Conservation (phyloP, 2,113 vertebrate species). For the Isurus oxyrinchus region DNA sequence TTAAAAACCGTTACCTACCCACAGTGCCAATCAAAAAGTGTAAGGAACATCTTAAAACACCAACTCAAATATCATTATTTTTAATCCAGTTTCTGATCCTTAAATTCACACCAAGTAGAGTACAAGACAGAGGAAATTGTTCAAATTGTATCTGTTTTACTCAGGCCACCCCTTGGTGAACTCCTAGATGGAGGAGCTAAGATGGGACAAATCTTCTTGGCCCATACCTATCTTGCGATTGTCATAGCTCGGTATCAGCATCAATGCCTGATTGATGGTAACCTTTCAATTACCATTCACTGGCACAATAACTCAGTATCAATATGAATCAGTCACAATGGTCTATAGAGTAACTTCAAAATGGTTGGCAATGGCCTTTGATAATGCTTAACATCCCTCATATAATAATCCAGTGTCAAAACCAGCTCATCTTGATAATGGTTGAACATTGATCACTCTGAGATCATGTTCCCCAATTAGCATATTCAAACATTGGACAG, state of each 20-base stretch:
- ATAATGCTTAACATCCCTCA: neutral
- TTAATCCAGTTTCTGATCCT: neutral
- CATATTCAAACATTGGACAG: neutral
- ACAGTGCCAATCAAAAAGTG: neutral
- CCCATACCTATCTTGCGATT: neutral
- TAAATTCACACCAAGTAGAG: neutral
- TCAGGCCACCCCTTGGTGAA: neutral
- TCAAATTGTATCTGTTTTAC: neutral
- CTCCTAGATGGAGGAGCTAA: neutral
- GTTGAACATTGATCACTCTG: neutral
- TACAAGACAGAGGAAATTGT: neutral
- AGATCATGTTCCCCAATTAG: neutral
- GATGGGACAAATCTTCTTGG: neutral
- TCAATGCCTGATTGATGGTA: neutral
- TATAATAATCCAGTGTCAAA: neutral
- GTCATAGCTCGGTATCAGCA: neutral
- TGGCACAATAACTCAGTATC: neutral
- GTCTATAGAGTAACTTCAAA: neutral
- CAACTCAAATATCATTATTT: neutral
- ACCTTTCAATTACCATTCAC: neutral
- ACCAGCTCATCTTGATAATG: neutral
- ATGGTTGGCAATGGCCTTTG: neutral
- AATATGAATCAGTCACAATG: neutral
- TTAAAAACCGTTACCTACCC: neutral
- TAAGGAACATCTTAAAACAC: neutral